Base-by-base conservation (phyloP, 1,140 invertebrate genomes). In the Oryzaephilus surinamensis region DNA sequence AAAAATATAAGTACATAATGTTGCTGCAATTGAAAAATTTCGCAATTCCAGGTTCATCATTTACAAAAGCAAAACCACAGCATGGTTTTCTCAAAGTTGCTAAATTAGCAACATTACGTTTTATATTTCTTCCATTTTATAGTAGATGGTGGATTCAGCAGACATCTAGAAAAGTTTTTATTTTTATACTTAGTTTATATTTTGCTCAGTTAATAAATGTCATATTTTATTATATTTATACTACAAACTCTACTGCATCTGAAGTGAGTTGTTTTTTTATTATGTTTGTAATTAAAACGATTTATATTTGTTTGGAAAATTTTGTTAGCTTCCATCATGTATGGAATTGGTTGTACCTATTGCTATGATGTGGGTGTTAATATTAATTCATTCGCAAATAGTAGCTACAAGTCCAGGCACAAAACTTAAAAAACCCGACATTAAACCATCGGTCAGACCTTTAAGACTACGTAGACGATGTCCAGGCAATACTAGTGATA, bases 61-160 rank as follows among this genome's bases (percentile, higher is more conserved):
- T 94, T 65, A 80, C 89, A 4, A 96, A 94, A 72, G 82, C 86
- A 6, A 94, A 94, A 59, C 87, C 90, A 1, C 88, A 91, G 51
- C 82, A 91, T 65, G 81, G 86, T 32, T 72, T 92, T 52, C 70
- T 80, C 7, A 83, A 82, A 7, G 83, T 92, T 28, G 77, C 85
- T 29, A 75, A 80, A 52, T 74, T 84, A 52, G 86, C 86, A 4
- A 63, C 89, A 16, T 65, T 84, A 28, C 70, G 90, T 39, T 74
- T 89, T 19, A 46, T 92, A 12, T 77, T 94, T 54, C 68, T 94
- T 35, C 91, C 91, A 1, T 66, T 84, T 7, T 81, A 86, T 56
- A 74, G 75, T 50, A 73, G 73, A 55, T 95, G 90, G 89, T 95
- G 88, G 88, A 76, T 80, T 14, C 75, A 79, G 46, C 88, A 94